A percentile compares a stretch with the other conserved stretches of the same genome.
These are phyloP conservation scores for Drosophila orena DNA, from an alignment of 1,140 invertebrate species.

Conservation along the genomic window DNA sequence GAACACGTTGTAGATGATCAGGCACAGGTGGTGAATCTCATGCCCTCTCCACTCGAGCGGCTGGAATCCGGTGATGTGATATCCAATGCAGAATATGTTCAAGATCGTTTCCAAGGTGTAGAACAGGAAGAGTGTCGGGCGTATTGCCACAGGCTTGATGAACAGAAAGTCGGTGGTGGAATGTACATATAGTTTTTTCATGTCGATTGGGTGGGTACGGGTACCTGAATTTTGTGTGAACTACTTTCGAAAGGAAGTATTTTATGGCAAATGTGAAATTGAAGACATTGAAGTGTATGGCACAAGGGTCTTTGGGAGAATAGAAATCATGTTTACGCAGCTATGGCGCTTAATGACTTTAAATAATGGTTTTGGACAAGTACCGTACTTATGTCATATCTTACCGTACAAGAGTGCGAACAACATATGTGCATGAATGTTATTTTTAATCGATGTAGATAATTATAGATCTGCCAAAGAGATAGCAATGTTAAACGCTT, in stretches of 20 bases:
- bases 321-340: too few species aligned
- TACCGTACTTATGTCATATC: too few species aligned
- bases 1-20: slow-evolving; percentile 19
- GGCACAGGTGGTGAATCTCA: slow-evolving; percentile 8
- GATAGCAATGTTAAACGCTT: not conserved
- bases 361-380: too few species aligned
- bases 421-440: not conserved
- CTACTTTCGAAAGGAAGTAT: not conserved
- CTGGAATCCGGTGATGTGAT: slow-evolving; percentile 30
- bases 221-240: not conserved
- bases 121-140: slow-evolving; percentile 35
- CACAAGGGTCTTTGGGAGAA: too few species aligned
- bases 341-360: too few species aligned
- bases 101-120: slow-evolving; percentile 30
- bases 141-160: slow-evolving; percentile 4
- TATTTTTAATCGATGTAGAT: not conserved
- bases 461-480: not conserved
- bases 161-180: not conserved
- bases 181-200: not conserved
- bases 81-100: slow-evolving; percentile 38
- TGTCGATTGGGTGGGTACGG: not conserved
- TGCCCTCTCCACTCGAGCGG: not conserved
- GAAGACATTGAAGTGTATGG: too few species aligned
- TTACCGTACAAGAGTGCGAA: too few species aligned
- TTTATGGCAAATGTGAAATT: not conserved